These are phyloP conservation scores for Thermophis baileyi DNA, from an alignment of 2,113 vertebrate genomes.

Conservation along the genomic window DNA sequence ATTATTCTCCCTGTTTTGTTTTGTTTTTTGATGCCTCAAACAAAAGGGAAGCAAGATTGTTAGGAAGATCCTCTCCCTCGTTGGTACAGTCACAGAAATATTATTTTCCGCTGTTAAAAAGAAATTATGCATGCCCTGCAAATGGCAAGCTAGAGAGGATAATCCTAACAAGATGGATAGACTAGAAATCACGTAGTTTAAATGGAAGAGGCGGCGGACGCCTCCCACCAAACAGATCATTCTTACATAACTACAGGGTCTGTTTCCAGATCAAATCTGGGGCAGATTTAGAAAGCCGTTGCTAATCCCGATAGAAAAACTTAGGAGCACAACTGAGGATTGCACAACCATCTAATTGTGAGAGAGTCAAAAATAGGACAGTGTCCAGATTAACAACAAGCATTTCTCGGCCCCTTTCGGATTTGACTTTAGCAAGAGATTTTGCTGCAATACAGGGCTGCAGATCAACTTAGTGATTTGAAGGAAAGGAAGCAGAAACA, in stretches of 20 bases:
- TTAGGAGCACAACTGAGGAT: neutral
- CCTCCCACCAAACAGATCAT: neutral
- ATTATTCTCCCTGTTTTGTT: neutral
- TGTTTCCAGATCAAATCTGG: slow-evolving; percentile 34
- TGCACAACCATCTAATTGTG: slow-evolving; percentile 31
- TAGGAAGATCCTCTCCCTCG: neutral
- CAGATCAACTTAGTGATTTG: neutral
- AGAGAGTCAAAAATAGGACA: slow-evolving; percentile 31
- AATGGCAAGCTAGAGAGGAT: slow-evolving; percentile 25
- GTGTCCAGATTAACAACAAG: slow-evolving; percentile 18
- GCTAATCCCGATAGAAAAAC: slow-evolving; percentile 30
- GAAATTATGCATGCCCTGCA: slow-evolving; percentile 10
- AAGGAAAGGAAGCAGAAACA: neutral
- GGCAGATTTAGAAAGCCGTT: neutral
- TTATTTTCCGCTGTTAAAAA: neutral
- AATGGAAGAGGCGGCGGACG: slow-evolving; percentile 2
- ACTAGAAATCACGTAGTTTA: slow-evolving; percentile 33
- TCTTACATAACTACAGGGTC: slow-evolving; percentile 9
- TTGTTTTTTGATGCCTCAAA: neutral
- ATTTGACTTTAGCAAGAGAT: slow-evolving; percentile 23
- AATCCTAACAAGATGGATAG: slow-evolving; percentile 5
- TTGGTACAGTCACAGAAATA: neutral
- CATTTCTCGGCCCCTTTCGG: slow-evolving; percentile 13
- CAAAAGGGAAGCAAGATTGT: neutral
- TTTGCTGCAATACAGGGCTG: neutral